Evolutionary conservation across 2,113 vertebrate genomes (phyloP), one percentile per base, ranked within the genome.

Genomic region (Oryzias woworae): DNA sequence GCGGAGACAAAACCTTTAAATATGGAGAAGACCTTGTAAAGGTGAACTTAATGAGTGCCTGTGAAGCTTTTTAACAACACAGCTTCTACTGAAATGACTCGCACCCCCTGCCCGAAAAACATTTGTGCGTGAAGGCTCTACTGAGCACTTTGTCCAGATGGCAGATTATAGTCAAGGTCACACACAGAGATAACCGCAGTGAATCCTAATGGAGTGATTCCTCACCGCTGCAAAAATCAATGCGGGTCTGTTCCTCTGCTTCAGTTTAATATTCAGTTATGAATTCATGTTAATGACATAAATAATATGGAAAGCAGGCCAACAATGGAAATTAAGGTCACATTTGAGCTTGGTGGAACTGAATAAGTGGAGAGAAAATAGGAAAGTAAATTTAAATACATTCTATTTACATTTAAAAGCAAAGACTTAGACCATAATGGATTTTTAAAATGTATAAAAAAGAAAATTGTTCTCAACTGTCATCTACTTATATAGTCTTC

Each of bases 111-210:
- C 65, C 41, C 36, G 0, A 36, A 36, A 36, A 36, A 36, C 36
- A 36, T 24, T 48, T 53, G 67, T 60, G 23, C 48, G 59, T 44
- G 47, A 52, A 69, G 26, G 49, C 68, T 53, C 53, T 48, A 48
- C 41, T 61, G 67, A 73, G 61, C 69, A 48, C 48, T 77, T 71
- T 26, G 31, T 53, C 69, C 73, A 82, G 73, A 74, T 77, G 78
- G 69, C 63, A 69, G 51, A 84, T 69, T 71, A 55, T 20, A 42
- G 24, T 20, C 68, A 75, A 77, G 76, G 71, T 75, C 63, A 60
- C 60, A 49, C 63, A 49, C 28, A 48, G 36, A 66, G 43, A 75
- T 61, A 75, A 64, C 70, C 65, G 68, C 1, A 0, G 15, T 46
- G 42, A 28, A 62, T 69, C 36, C 49, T 56, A 69, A 71, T 65